Conservation (phyloP, 2,113 vertebrate species). For the Grammomys surdaster region DNA sequence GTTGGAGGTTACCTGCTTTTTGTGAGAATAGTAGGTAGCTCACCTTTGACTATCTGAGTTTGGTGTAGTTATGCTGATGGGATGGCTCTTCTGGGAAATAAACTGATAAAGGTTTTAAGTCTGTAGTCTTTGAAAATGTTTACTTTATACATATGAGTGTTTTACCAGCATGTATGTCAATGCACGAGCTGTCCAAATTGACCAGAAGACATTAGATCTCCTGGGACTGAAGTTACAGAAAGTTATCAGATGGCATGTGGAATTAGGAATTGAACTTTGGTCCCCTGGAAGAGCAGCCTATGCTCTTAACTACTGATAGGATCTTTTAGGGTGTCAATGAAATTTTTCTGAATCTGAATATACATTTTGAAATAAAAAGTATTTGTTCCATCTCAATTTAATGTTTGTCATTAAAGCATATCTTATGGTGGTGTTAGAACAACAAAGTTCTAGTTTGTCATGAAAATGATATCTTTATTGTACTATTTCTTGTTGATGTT, state of each 20-base stretch:
- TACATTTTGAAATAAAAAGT: conserved; percentile 53
- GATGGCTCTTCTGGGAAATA: conserved; percentile 23
- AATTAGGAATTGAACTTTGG: background rate
- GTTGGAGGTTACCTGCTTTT: conserved; percentile 27
- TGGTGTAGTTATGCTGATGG: conserved; percentile 19
- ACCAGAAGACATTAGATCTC: background rate
- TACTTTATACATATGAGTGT: background rate
- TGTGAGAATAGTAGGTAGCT: conserved; percentile 36
- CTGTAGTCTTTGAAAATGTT: background rate
- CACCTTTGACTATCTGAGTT: conserved; percentile 24
- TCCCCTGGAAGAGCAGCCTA: background rate
- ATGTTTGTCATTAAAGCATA: conserved; percentile 61
- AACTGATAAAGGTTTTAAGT: background rate
- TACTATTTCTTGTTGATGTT: conserved; percentile 60
- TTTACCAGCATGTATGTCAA: background rate
- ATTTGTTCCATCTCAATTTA: conserved; percentile 24
- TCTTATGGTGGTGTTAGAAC: conserved; percentile 63
- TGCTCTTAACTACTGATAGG: background rate
- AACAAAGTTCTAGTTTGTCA: conserved; percentile 63
- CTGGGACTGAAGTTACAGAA: background rate
- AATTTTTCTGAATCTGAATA: conserved; percentile 55
- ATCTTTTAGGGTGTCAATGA: conserved; percentile 44
- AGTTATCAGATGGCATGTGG: background rate
- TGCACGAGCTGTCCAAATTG: background rate
- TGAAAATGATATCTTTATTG: conserved; percentile 69